Base-by-base conservation (phyloP, 2,888 invertebrate genomes). In the Ectemnius cavifrons region DNA sequence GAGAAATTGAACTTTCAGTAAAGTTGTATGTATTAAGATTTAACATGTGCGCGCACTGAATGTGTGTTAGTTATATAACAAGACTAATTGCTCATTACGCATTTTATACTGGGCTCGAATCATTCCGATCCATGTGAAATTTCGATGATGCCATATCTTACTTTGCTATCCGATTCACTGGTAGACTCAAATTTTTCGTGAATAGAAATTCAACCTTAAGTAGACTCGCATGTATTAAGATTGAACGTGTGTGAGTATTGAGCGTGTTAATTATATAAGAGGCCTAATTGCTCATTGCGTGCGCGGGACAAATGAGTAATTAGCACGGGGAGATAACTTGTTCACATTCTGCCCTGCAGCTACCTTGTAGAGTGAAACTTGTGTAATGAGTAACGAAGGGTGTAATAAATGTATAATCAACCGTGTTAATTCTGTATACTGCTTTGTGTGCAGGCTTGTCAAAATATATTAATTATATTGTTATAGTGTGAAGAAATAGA, bases 331-430 rank as follows among this genome's bases (percentile, higher is more conserved):
- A 52, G 61, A 69, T 75, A 69, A 73, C 63, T 11, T 63, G 58
- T 62, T 57, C 71, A 62, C 71, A 72, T 77, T 56, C 45, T 58
- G 66, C 77, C 75, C 73, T 67, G 63, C 67, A 63, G 79, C 67
- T 59, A 58, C 37, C 37, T 47, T n/a, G 59, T 65, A 66, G 27
- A 61, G 85, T 83, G 84, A 85, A 85, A 79, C 85, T 84, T 81
- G 79, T 84, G 85, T 88, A 87, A 88, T 87, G 86, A 85, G 83
- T 87, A 87, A 88, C 84, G 81, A 86, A 84, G 84, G 84, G 82
- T 83, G 84, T 81, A 81, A 77, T 64, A 77, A 80, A 77, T 82
- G 76, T 84, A 78, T 83, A 85, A 88, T 88, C 23, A 23, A 23
- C 23, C 23, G 23, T 23, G 23, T 23, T 23, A 23, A 23, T 3